Evolutionary conservation across 92 coral and sea anemone species (phyloP).

Genomic region (Porites divaricata): DNA sequence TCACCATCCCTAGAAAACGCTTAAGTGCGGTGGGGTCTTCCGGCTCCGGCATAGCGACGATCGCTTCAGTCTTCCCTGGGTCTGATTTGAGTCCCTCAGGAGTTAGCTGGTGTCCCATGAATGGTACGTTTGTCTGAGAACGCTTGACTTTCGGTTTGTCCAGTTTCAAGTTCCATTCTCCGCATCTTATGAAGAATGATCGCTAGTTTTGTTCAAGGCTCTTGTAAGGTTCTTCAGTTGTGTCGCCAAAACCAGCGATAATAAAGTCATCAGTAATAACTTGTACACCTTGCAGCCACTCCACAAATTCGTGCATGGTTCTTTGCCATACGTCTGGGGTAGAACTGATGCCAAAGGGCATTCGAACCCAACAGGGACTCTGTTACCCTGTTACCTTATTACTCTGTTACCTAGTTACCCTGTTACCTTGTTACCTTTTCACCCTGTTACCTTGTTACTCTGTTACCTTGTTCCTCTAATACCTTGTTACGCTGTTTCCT

Average conservation of each 20-base stretch:
- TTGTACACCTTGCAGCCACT: neutral
- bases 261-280: constrained; percentile 20
- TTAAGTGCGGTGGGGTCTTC: constrained; percentile 27
- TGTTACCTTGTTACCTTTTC: too few species aligned
- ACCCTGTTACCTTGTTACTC: too few species aligned
- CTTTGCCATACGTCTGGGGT: neutral
- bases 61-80: neutral
- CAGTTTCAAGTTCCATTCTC: neutral
- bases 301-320: constrained; percentile 4
- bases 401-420: too few species aligned
- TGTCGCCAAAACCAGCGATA: constrained; percentile 10
- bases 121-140: neutral
- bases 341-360: constrained; percentile 1
- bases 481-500: too few species aligned
- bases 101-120: neutral
- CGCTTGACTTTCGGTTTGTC: neutral
- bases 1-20: constrained; percentile 39
- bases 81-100: constrained; percentile 8
- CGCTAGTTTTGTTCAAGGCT: neutral
- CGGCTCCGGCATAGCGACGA: constrained; percentile 34
- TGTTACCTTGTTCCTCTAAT: too few species aligned
- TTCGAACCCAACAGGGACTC: constrained; percentile 4
- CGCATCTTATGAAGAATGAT: neutral
- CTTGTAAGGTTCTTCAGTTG: neutral
- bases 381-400: too few species aligned